A percentile compares a stretch with the other conserved stretches of the same genome.
Conservation (phyloP, 2,797 vertebrate species). For the Taenioides sp. region DNA sequence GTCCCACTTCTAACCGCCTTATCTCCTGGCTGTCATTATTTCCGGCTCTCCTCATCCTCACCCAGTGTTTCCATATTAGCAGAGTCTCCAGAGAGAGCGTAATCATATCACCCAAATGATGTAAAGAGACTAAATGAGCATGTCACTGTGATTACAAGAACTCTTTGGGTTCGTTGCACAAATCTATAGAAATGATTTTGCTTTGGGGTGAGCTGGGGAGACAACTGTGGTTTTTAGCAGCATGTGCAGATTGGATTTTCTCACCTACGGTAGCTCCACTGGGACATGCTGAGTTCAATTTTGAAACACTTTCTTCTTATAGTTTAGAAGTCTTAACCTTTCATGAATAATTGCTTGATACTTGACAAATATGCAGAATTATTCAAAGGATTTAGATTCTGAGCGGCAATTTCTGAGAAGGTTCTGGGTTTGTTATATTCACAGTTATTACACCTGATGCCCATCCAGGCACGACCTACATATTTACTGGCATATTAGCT, state of each 20-base stretch:
- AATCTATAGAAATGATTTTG: not conserved
- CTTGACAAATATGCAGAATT: not conserved
- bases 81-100: constrained; percentile 5
- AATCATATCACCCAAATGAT: constrained; percentile 1
- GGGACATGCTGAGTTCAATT: constrained; percentile 2
- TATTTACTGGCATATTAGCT: no score
- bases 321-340: not conserved
- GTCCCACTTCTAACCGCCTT: not conserved
- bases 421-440: no score
- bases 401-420: not conserved
- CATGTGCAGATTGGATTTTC: not conserved
- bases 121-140: not conserved
- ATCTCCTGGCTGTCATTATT: constrained; percentile 11
- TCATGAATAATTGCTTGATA: not conserved
- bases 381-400: not conserved
- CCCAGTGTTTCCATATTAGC: constrained; percentile 8
- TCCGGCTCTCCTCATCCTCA: not conserved
- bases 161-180: not conserved
- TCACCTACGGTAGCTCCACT: not conserved
- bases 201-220: constrained; percentile 5
- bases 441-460: no score
- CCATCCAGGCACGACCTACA: no score
- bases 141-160: not conserved
- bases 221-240: not conserved
- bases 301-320: not conserved